Evolutionary conservation across 2,113 vertebrate genomes (phyloP), one percentile per base, ranked within the genome.

Genomic region (Coryphaenoides rupestris): DNA sequence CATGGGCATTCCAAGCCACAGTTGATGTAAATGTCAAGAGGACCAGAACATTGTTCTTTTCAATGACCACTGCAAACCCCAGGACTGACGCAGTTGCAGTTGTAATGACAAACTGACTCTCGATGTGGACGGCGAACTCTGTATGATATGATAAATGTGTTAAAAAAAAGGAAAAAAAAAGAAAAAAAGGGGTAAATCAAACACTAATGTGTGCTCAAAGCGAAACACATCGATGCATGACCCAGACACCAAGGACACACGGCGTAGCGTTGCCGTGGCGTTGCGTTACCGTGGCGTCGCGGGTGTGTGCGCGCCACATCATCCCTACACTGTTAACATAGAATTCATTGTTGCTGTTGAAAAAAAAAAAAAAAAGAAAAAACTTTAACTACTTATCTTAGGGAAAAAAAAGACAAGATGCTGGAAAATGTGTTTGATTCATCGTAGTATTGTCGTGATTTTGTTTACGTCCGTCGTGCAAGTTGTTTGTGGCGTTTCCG

Each of bases 401-500:
- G 69, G 70, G 68, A 69, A 68, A 76, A 78, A 79, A 72, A 62
- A 63, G 79, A 82, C 21, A 54, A 80, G 69, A 89, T 91, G 90
- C 90, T 92, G 90, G 90, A 92, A 92, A 82, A 81, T 73, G 78
- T 84, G 66, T 22, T 78, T 85, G 79, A 76, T 77, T 87, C 77
- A 75, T 72, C 83, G 78, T 86, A 73, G 68, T 87, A 80, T 82
- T 79, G 83, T 79, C 66, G 78, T 79, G 69, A 75, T 84, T 84
- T 75, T 84, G 80, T 88, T 91, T 90, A 90, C 89, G 87, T 92
- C 88, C 87, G 77, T 85, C 78, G 73, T 79, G 76, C 80, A 82
- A 78, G 84, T 85, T 80, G 77, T 83, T 66, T n/a, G n/a, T n/a
- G 71, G 79, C 73, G 80, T 85, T 86, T 86, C 87, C 86, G 80